phyloP scores from a whole-genome alignment of 1,140 invertebrate species.

The Myzus persicae region DNA sequence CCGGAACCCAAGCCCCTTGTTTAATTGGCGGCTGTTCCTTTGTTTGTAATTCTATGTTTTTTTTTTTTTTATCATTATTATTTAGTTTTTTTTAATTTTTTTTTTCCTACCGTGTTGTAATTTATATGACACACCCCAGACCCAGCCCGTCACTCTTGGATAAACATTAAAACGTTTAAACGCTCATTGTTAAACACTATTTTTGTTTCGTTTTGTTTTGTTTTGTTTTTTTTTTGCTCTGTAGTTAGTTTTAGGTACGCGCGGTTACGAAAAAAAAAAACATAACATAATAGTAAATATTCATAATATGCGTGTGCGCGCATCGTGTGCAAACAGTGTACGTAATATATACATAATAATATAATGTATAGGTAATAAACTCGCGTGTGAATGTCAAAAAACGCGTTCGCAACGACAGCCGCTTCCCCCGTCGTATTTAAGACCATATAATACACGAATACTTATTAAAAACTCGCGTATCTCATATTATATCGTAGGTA shows the following conservation, averaged over 20 bases:
- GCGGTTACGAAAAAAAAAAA: neutral
- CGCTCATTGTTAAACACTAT: constrained; percentile 56
- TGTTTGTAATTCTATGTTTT: constrained; percentile 58
- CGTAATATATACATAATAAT: neutral
- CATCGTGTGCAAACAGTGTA: neutral
- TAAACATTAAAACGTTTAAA: constrained; percentile 59
- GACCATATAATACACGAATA: neutral
- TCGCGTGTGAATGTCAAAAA: neutral
- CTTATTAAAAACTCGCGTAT: neutral
- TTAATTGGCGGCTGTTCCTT: constrained; percentile 58
- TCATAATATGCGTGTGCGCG: neutral
- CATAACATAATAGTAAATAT: neutral
- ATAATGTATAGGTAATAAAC: neutral
- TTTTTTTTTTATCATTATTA: constrained; percentile 34
- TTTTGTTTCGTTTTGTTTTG: constrained; percentile 19
- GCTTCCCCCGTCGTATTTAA: neutral
- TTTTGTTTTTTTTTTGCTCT: neutral
- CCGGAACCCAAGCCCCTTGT: constrained; percentile 57
- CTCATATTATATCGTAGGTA: neutral
- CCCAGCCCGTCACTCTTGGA: constrained; percentile 58
- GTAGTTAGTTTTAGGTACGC: neutral
- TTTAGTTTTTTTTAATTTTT: constrained; percentile 39
- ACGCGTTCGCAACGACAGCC: neutral
- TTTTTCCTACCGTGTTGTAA: constrained; percentile 17
- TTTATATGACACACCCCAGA: constrained; percentile 54